Percentiles rank a stretch among this genome's conserved stretches.
phyloP scores from a whole-genome alignment of 2,113 vertebrate species.

The Leucosticte australis region DNA sequence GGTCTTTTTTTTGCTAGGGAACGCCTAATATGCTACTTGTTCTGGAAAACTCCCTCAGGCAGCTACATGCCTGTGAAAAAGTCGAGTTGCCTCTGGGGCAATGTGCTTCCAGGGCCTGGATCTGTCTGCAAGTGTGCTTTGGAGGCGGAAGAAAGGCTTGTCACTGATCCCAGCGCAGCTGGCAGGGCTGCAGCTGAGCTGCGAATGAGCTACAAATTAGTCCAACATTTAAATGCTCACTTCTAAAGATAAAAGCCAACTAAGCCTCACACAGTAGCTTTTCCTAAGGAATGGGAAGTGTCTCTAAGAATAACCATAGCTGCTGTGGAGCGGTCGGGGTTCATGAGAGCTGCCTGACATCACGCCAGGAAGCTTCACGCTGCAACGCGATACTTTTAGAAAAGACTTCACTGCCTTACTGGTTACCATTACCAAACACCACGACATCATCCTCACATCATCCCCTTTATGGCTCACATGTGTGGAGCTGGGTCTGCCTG shows the following conservation, averaged over 20 bases:
- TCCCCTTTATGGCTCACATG: background rate
- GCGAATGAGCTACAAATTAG: slow-evolving; percentile 46
- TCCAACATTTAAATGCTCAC: slow-evolving; percentile 31
- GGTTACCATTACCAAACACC: background rate
- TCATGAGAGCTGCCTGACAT: background rate
- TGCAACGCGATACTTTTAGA: background rate
- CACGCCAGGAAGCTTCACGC: background rate
- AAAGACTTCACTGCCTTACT: background rate
- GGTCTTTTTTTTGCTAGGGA: background rate
- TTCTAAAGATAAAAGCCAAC: slow-evolving; percentile 47
- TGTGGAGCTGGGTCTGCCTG: background rate
- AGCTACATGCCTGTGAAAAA: slow-evolving; percentile 24
- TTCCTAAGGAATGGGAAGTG: slow-evolving; percentile 38
- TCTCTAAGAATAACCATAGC: slow-evolving; percentile 25
- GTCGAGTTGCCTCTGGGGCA: slow-evolving; percentile 20
- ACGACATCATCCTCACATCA: background rate
- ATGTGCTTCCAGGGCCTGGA: slow-evolving; percentile 1
- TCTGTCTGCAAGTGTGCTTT: slow-evolving; percentile 33
- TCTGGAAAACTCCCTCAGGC: slow-evolving; percentile 56
- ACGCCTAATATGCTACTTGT: slow-evolving; percentile 1
- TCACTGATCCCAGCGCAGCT: slow-evolving; percentile 20
- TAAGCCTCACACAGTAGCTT: slow-evolving; percentile 23
- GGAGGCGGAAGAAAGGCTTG: slow-evolving; percentile 46
- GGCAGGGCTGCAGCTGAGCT: slow-evolving; percentile 51
- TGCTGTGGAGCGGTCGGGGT: background rate